These are phyloP conservation scores for Drosophila funebris DNA, from an alignment of 1,140 invertebrate genomes.

Conservation along the genomic window DNA sequence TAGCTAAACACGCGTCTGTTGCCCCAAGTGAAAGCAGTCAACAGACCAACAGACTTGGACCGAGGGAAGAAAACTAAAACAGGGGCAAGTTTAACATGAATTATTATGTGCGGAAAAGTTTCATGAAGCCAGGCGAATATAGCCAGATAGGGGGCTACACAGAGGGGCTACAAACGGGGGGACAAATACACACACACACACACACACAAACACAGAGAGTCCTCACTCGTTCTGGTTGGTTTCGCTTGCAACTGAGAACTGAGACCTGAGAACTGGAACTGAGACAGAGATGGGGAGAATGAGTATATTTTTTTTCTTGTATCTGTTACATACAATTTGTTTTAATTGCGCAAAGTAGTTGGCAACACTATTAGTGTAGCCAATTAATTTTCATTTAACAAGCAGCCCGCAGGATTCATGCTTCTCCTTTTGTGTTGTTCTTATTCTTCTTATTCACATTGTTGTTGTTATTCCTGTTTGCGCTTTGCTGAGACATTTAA, in stretches of 20 bases:
- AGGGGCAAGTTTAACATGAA: slow-evolving; percentile 75
- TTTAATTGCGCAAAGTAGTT: slow-evolving; percentile 81
- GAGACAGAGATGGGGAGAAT: no score
- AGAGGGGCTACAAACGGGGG: not conserved
- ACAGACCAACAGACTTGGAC: slow-evolving; percentile 1
- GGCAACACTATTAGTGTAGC: slow-evolving; percentile 67
- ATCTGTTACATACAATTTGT: slow-evolving; percentile 78
- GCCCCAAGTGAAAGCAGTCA: slow-evolving; percentile 13
- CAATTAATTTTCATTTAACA: slow-evolving; percentile 79
- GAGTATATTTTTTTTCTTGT: slow-evolving; percentile 39
- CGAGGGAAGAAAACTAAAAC: not conserved
- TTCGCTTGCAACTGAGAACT: slow-evolving; percentile 26
- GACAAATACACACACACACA: slow-evolving; percentile 13
- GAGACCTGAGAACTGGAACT: slow-evolving; percentile 12
- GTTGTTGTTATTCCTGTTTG: slow-evolving; percentile 20
- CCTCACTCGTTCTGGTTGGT: slow-evolving; percentile 27
- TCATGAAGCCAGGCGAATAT: slow-evolving; percentile 48
- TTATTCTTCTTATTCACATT: slow-evolving; percentile 10
- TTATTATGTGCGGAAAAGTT: slow-evolving; percentile 79
- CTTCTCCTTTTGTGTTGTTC: slow-evolving; percentile 15
- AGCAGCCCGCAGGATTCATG: slow-evolving; percentile 59
- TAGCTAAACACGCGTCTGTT: slow-evolving; percentile 25
- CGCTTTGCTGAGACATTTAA: slow-evolving; percentile 48
- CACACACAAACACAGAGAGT: slow-evolving; percentile 7
- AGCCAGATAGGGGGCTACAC: slow-evolving; percentile 17